These are phyloP conservation scores for Aporophyla lueneburgensis DNA, from an alignment of 2,888 invertebrate species.

Conservation along the genomic window DNA sequence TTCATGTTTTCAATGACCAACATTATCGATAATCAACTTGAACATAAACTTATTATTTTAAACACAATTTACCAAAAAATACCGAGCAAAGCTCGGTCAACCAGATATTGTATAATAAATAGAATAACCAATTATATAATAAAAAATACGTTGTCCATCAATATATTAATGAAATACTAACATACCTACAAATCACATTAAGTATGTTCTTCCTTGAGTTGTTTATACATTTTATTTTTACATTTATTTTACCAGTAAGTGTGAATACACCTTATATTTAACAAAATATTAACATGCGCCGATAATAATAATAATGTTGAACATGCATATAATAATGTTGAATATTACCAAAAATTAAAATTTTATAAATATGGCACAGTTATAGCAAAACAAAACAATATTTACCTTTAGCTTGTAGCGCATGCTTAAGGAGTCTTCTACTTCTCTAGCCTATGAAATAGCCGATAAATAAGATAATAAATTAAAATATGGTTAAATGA, in stretches of 20 bases:
- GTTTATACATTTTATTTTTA: neutral
- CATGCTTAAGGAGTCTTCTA: conserved; percentile 77
- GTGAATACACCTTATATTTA: neutral
- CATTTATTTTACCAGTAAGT: neutral
- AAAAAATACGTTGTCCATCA: neutral
- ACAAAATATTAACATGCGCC: conserved; percentile 16
- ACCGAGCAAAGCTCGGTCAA: too few species aligned
- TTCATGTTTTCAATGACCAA: too few species aligned
- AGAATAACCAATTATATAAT: neutral
- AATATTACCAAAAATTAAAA: neutral
- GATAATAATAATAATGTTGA: neutral
- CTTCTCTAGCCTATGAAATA: conserved; percentile 75
- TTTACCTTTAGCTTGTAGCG: conserved; percentile 74
- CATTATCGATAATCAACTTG: too few species aligned
- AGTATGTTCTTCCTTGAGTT: neutral
- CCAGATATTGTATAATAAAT: neutral
- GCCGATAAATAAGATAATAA: conserved; percentile 70
- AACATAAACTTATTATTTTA: too few species aligned
- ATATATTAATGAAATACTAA: neutral
- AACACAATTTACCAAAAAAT: too few species aligned
- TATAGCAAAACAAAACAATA: conserved; percentile 59
- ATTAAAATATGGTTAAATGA: conserved; percentile 59
- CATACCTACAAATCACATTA: neutral
- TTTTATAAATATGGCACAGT: conserved; percentile 1
- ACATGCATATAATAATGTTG: neutral